These are phyloP conservation scores for Margaritifera margaritifera DNA, from an alignment of 2,888 invertebrate genomes.

Conservation along the genomic window DNA sequence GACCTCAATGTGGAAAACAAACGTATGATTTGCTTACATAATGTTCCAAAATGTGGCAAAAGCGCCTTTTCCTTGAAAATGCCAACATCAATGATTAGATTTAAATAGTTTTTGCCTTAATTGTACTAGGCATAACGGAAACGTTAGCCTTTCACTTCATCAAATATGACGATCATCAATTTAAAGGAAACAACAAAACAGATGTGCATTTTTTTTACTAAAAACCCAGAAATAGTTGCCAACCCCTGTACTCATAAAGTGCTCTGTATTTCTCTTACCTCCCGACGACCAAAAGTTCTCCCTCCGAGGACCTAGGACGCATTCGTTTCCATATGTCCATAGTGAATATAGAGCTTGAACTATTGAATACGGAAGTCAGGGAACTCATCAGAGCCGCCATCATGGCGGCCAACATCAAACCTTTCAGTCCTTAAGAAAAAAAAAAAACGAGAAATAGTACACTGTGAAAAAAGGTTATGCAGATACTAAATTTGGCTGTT, in stretches of 20 bases:
- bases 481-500: too few relatives aligned
- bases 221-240: constrained; percentile 22
- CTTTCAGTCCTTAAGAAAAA: constrained; percentile 59
- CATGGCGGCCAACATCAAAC: constrained; percentile 76
- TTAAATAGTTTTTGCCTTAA: too few relatives aligned
- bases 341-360: constrained; percentile 76
- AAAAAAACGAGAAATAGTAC: not conserved
- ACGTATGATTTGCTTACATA: too few relatives aligned
- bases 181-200: too few relatives aligned
- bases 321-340: constrained; percentile 75
- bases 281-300: constrained; percentile 69
- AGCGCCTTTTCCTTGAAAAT: too few relatives aligned
- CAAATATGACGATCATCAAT: not conserved
- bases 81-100: too few relatives aligned
- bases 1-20: too few relatives aligned
- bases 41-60: too few relatives aligned
- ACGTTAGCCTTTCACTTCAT: not conserved
- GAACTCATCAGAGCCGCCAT: constrained; percentile 76
- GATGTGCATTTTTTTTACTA: constrained; percentile 35
- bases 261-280: constrained; percentile 32
- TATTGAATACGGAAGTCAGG: constrained; percentile 77
- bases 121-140: not conserved
- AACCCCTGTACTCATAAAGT: not conserved
- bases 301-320: constrained; percentile 58
- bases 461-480: too few relatives aligned